Conservation (phyloP, 37 sponge, comb jelly and placozoan genomes). For the Lycopodina hypogea region DNA sequence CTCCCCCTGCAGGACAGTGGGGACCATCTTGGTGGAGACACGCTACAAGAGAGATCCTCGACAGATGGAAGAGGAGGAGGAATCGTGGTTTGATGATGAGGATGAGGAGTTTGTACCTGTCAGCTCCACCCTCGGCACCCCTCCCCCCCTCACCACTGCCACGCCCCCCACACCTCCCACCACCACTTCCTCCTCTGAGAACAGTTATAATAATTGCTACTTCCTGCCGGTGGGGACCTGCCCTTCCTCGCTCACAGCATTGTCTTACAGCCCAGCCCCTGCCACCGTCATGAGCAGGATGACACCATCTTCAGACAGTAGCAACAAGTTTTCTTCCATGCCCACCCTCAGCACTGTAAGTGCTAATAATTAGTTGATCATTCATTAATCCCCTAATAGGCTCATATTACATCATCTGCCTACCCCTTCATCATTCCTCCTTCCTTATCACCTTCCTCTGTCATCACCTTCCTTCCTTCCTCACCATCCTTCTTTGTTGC, state of each 20-base stretch:
- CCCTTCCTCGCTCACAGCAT: background rate
- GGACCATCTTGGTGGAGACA: background rate
- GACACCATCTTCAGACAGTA: background rate
- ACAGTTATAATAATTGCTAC: too few species aligned
- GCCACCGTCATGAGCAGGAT: slow-evolving; percentile 9
- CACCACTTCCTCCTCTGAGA: background rate
- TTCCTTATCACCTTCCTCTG: too few species aligned
- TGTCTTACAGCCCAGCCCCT: slow-evolving; percentile 47
- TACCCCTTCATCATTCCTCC: too few species aligned
- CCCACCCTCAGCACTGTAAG: slow-evolving; percentile 33
- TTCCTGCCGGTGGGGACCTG: background rate
- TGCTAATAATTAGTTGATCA: background rate
- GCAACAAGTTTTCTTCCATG: background rate
- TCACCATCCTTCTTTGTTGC: too few species aligned
- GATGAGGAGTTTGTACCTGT: slow-evolving; percentile 51
- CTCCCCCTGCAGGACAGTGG: background rate
- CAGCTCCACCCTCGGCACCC: background rate
- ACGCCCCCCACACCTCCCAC: background rate
- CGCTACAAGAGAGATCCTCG: slow-evolving; percentile 82
- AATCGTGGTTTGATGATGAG: slow-evolving; percentile 91
- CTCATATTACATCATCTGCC: background rate
- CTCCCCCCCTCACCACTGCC: background rate
- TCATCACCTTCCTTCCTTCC: too few species aligned
- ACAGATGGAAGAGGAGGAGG: slow-evolving; percentile 87
- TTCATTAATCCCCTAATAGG: too few species aligned